These are phyloP conservation scores for Aradophagus sp. DNA, from an alignment of 1,140 invertebrate species.

Conservation along the genomic window DNA sequence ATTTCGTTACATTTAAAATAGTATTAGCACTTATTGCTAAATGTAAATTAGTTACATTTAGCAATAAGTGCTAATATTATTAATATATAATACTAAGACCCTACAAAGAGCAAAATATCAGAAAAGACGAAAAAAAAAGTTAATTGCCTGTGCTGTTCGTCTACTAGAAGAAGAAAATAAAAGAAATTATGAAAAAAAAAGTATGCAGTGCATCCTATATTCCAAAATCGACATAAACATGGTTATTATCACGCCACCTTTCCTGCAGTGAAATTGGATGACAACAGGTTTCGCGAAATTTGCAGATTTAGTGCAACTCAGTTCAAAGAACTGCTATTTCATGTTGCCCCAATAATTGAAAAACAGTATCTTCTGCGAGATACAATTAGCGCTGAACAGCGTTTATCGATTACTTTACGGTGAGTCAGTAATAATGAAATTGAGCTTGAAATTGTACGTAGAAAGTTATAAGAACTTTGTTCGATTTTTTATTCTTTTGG, in stretches of 20 bases:
- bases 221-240: neutral
- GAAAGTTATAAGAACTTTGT: too few relatives aligned
- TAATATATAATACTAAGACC: too few relatives aligned
- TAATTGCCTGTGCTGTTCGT: neutral
- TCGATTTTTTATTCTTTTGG: too few relatives aligned
- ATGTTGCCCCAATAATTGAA: neutral
- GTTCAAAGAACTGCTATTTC: slow-evolving; percentile 7
- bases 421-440: neutral
- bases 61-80: too few relatives aligned
- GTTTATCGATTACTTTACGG: slow-evolving; percentile 1
- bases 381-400: neutral
- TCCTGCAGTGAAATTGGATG: slow-evolving; percentile 4
- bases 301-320: neutral
- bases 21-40: too few relatives aligned
- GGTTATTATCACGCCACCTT: neutral
- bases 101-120: too few relatives aligned
- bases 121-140: neutral
- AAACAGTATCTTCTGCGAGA: slow-evolving; percentile 1
- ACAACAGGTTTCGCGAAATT: neutral
- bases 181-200: neutral
- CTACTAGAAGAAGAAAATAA: neutral
- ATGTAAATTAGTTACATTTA: too few relatives aligned
- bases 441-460: too few relatives aligned
- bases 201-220: neutral
- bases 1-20: too few relatives aligned